Evolutionary conservation across 2,888 invertebrate species (phyloP), one percentile per base, ranked within the genome.

Genomic region (Drosophila cognata): DNA sequence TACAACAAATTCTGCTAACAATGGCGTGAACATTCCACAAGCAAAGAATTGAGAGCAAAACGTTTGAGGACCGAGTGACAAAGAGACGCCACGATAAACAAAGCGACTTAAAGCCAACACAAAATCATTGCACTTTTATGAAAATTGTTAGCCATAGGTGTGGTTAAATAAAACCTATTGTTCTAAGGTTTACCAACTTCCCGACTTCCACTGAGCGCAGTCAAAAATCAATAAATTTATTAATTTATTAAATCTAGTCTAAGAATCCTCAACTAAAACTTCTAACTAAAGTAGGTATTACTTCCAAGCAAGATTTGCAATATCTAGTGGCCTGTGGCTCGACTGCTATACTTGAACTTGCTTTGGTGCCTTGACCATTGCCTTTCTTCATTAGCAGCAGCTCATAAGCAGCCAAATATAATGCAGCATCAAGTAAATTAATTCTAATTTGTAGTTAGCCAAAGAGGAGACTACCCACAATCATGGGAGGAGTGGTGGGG

Each of bases 391-490:
- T 76, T 74, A 69, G 63, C 57, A 43, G 25, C 56, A 38, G 63
- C 53, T 65, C 66, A 78, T 77, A 71, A 77, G 67, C 53, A 64
- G 63, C 21, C 77, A 64, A 81, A 59, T 66, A 66, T 29, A 69
- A 10, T 52, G 58, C 50, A 79, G 66, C 80, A 65, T 74, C 75
- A 71, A 70, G 85, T 72, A 85, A 85, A 85, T 85, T 88, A 85
- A 89, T 85, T 90, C 90, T 85, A 88, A 85, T 85, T 85, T 85
- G 90, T 74, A 88, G 83, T 82, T 79, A 64, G 72, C 69, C 69
- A 60, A 60, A 65, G 67, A 76, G 74, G 72, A 79, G 81, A 82
- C 88, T 90, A 64, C 57, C 82, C 88, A 61, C 83, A 85, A 64
- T 57, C 31, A 71, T 55, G 21, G 21, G 4, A 13, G 46, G 46